Evolutionary conservation across 1,140 invertebrate genomes (phyloP), one percentile per base, ranked within the genome.

Genomic region (Plodia interpunctella): DNA sequence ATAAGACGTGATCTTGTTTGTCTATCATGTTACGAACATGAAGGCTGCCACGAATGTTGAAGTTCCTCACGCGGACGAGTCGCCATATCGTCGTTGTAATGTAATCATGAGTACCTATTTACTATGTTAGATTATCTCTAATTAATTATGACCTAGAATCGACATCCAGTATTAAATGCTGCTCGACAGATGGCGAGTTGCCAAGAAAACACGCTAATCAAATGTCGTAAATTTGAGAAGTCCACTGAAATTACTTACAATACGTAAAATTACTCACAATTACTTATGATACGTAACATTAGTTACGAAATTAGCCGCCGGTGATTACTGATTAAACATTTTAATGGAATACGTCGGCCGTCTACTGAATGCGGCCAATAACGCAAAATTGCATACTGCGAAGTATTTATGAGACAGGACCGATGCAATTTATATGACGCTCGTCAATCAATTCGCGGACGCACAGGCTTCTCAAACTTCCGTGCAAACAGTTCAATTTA

Each of bases 251-350:
- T 35, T 35, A 35, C 32, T 25, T 2, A 25, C 21, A 25, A 25
- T 25, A 25, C 21, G 21, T 25, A 25, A 25, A 2, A 25, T 25
- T 25, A 25, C 21, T 25, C 21, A 32, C n/a, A 44, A 44, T 44
- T n/a, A 44, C 38, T 44, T 44, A 44, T n/a, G 10, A 44, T 44
- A 44, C 38, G 38, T 44, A 44, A 44, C 38, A 44, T 44, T 44
- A 44, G 38, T 44, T 44, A 44, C 10, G 38, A 44, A 44, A 44
- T 44, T 44, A 44, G 38, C 38, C 38, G 10, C 15, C 38, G 38
- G 38, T 44, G 38, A 44, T 44, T 44, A 44, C 38, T 44, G 38
- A 44, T 44, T 44, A 44, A 44, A 44, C 38, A 44, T 44, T 44
- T 44, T 44, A 44, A 44, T 44, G 38, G 32, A 44, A 44, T 44